phyloP scores from a whole-genome alignment of 2,797 vertebrate genomes.

The Petrocephalus sullivani region DNA sequence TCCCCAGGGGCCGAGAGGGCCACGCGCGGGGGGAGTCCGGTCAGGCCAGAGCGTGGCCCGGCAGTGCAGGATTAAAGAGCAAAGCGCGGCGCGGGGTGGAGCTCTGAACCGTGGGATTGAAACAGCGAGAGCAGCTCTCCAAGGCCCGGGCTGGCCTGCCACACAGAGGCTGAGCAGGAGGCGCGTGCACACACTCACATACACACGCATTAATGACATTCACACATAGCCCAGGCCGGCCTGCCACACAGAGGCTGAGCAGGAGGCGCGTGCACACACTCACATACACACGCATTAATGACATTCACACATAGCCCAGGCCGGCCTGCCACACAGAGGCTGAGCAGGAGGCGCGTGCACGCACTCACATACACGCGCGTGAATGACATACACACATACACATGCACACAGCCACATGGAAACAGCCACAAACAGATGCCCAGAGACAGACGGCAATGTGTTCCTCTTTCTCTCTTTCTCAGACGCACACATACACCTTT shows the following conservation, averaged over 20 bases:
- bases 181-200: neutral
- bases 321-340: no score
- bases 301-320: no score
- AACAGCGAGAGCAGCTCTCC: slow-evolving; percentile 10
- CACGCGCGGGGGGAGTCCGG: neutral
- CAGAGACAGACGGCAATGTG: no score
- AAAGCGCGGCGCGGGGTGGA: no score
- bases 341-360: neutral
- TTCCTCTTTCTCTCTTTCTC: no score
- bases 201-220: neutral
- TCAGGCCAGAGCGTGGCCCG: neutral
- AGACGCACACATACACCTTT: no score
- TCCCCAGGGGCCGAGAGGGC: neutral
- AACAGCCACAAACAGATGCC: no score
- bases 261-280: neutral
- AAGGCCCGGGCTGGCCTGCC: neutral
- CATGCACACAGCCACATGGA: no score
- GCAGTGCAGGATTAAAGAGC: slow-evolving; percentile 3
- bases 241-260: neutral
- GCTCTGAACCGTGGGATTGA: slow-evolving; percentile 18
- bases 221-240: neutral
- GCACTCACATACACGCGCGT: neutral
- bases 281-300: neutral
- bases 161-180: neutral
- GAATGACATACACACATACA: no score